Conservation (phyloP, 2,113 vertebrate genomes). For the Serinus canaria region DNA sequence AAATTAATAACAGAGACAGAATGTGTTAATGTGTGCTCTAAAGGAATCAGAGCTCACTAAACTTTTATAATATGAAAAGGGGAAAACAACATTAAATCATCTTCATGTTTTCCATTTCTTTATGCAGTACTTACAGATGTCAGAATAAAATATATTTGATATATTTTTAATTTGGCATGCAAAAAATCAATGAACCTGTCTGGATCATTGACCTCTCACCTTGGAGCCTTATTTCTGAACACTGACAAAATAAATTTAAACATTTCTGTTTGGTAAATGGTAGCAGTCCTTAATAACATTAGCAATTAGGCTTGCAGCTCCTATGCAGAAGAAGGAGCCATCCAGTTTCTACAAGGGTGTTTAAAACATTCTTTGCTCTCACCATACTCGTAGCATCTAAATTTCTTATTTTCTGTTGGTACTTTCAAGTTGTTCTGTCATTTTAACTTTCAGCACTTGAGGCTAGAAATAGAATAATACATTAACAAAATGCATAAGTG, state of each 20-base stretch:
- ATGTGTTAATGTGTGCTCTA: background rate
- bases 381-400: background rate
- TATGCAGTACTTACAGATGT: background rate
- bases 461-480: conserved; percentile 51
- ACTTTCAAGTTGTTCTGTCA: conserved; percentile 54
- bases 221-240: background rate
- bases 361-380: conserved; percentile 51
- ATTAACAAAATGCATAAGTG: conserved; percentile 30
- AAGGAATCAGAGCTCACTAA: background rate
- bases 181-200: background rate
- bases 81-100: background rate
- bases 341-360: background rate
- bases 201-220: background rate
- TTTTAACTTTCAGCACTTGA: conserved; percentile 55
- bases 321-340: background rate
- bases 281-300: background rate
- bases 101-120: background rate
- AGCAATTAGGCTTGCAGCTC: background rate
- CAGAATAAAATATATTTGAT: conserved; percentile 24
- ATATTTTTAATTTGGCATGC: conserved; percentile 17
- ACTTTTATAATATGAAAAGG: background rate
- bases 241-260: conserved; percentile 15
- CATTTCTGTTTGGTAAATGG: background rate
- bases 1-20: background rate
- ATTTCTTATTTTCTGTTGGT: conserved; percentile 49